Base-by-base conservation (phyloP, 2,888 invertebrate species). In the Oxycera nigricornis region DNA sequence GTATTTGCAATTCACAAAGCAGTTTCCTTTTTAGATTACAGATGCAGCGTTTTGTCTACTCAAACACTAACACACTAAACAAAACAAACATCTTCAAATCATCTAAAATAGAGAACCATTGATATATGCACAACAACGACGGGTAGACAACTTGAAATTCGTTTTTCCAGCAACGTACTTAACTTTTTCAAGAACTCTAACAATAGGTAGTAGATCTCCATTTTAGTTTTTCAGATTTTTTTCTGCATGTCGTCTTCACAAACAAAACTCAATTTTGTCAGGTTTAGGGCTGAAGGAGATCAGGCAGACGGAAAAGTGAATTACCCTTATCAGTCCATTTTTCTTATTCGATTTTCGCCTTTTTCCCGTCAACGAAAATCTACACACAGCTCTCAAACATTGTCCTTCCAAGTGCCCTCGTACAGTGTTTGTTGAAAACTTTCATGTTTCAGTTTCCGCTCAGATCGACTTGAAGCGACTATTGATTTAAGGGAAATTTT, bases 191-290 rank as follows among this genome's bases (percentile, higher is more conserved):
- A 46, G 46, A 46, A 14, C 4, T n/a, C 46, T 3, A 46, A 14
- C 46, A 2, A 46, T 46, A 46, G 46, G 6, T 46, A n/a, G n/a
- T n/a, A 14, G 46, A 14, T 46, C 3, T 14, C 46, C 17, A 46
- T 11, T 46, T 46, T 46, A 46, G 46, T 46, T 46, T 46, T 17
- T 7, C 35, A 11, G 6, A 35, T 55, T 20, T 55, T 22, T 55
- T 55, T n/a, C 22, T 55, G 9, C 20, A 11, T 24, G 55, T 61
- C 2, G 20, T 41, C 17, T 65, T 65, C 65, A 14, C 65, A 46
- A 65, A 65, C 68, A 52, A 68, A 68, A 68, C 50, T 68, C 68
- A 68, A 68, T 68, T 50, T 68, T 28, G 30, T 65, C 39, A 41
- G 20, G 22, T 68, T 50, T 52, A 28, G 68, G 17, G 30, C 68